Percentiles rank a stretch among this genome's conserved stretches.
Conservation (phyloP, 2,113 vertebrate species). For the Hemiprocne comata region DNA sequence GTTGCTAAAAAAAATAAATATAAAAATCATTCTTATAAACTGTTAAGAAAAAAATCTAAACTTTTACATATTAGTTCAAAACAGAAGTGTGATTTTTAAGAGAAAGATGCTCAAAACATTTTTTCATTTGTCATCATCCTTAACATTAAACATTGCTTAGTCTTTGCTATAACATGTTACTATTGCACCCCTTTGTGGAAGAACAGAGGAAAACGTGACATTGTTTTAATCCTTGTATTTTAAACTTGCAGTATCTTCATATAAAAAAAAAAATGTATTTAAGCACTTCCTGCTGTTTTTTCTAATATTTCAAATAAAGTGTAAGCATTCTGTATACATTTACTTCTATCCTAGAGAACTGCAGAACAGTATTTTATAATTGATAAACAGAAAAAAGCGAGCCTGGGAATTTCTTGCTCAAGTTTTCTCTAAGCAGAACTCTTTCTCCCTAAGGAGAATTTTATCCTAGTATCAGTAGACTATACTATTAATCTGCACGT, state of each 20-base stretch:
- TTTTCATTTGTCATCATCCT: background rate
- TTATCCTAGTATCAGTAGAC: background rate
- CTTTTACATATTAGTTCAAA: background rate
- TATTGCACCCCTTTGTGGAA: slow-evolving; percentile 40
- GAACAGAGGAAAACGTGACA: background rate
- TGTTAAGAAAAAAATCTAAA: fast-evolving
- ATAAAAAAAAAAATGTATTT: background rate
- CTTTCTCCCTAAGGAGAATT: background rate
- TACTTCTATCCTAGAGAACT: background rate
- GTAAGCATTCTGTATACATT: background rate
- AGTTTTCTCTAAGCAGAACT: background rate
- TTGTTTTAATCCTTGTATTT: background rate
- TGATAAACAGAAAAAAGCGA: background rate
- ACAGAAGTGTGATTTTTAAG: background rate
- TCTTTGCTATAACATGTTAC: background rate
- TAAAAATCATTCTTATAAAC: background rate
- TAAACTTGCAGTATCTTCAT: background rate
- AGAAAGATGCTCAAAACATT: background rate
- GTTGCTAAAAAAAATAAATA: background rate
- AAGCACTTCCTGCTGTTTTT: background rate
- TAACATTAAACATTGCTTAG: background rate
- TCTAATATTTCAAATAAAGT: background rate
- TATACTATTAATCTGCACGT: background rate
- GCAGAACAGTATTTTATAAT: background rate
- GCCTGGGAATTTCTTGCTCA: background rate